Conservation (phyloP, 2,888 invertebrate genomes). For the Agrotis puta region DNA sequence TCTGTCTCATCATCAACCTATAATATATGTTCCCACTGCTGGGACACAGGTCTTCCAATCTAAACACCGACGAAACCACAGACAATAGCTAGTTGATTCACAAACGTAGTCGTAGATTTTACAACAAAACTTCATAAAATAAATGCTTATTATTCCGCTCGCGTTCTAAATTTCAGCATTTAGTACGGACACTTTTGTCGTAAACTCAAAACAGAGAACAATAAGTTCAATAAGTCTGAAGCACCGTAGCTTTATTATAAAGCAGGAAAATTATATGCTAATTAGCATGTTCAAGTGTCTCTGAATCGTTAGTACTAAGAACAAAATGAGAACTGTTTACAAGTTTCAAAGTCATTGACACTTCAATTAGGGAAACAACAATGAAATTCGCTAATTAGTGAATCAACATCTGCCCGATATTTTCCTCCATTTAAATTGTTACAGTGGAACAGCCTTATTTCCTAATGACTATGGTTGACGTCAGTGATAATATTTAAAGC, state of each 20-base stretch:
- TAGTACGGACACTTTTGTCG: background rate
- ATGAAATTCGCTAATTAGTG: background rate
- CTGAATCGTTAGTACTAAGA: background rate
- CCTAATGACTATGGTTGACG: background rate
- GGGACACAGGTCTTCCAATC: too few species aligned
- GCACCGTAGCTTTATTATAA: slow-evolving; percentile 28
- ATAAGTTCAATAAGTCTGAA: slow-evolving; percentile 22
- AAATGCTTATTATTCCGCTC: background rate
- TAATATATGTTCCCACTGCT: too few species aligned
- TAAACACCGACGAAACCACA: background rate
- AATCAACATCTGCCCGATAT: slow-evolving; percentile 2
- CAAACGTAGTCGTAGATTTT: background rate
- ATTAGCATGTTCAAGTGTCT: background rate
- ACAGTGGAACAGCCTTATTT: background rate
- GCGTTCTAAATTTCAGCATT: slow-evolving; percentile 5
- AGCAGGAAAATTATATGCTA: slow-evolving; percentile 12
- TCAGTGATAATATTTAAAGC: background rate
- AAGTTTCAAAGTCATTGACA: background rate
- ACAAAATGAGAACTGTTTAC: background rate
- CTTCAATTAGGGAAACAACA: slow-evolving; percentile 4
- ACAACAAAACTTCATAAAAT: background rate
- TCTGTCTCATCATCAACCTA: too few species aligned
- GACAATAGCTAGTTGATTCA: background rate
- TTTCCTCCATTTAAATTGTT: background rate
- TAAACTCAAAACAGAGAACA: slow-evolving; percentile 16